These are phyloP conservation scores for Lasiommata megera DNA, from an alignment of 2,888 invertebrate species.

Conservation along the genomic window DNA sequence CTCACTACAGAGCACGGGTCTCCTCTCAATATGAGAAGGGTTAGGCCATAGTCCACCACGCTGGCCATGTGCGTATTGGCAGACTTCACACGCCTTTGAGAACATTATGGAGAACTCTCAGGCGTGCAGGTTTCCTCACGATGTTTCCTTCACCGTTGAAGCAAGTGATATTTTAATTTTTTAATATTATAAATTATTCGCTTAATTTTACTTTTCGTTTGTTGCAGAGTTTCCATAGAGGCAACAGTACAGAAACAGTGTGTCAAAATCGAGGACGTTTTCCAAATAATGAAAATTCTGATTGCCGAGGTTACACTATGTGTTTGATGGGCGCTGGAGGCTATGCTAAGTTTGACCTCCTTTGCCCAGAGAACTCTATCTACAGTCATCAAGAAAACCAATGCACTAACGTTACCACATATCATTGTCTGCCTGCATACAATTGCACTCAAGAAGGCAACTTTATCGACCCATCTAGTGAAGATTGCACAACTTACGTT, in stretches of 20 bases:
- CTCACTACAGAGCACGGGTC: no score
- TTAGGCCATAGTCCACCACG: no score
- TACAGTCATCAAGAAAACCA: slow-evolving; percentile 60
- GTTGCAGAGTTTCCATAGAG: slow-evolving; percentile 56
- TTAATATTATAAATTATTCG: not conserved
- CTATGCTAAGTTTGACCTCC: slow-evolving; percentile 56
- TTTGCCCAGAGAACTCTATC: slow-evolving; percentile 57
- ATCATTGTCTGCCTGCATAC: slow-evolving; percentile 52
- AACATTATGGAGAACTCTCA: no score
- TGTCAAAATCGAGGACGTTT: slow-evolving; percentile 60
- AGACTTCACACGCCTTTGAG: no score
- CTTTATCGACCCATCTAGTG: slow-evolving; percentile 39
- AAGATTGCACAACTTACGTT: slow-evolving; percentile 52
- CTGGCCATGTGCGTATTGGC: no score
- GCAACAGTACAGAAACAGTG: slow-evolving; percentile 41
- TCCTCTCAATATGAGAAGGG: no score
- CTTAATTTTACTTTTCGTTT: not conserved
- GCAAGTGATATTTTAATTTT: no score
- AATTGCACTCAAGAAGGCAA: slow-evolving; percentile 51
- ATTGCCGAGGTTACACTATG: slow-evolving; percentile 65
- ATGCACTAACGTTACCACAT: slow-evolving; percentile 62
- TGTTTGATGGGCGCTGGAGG: slow-evolving; percentile 50
- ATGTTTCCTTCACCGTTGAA: no score
- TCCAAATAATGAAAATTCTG: slow-evolving; percentile 51
- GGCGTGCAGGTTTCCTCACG: no score